Evolutionary conservation across 2,888 invertebrate species (phyloP).

Genomic region (Plebejus anna): DNA sequence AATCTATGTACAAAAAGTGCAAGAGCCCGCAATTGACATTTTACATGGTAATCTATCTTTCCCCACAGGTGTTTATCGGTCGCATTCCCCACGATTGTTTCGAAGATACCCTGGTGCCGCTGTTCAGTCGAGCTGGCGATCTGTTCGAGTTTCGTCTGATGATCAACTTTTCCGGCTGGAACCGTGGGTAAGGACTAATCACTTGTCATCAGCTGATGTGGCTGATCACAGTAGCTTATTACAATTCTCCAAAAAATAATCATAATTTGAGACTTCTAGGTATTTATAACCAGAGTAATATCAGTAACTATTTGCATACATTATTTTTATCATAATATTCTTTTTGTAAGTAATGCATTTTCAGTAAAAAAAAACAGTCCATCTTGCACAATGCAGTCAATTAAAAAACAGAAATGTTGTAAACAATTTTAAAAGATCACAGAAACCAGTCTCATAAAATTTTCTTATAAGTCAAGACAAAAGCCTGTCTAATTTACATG

Average conservation of each 20-base stretch:
- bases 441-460: no score
- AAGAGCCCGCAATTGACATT: no score
- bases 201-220: not conserved
- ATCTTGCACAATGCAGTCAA: no score
- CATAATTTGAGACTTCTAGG: no score
- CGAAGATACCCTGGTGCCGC: conserved; percentile 82
- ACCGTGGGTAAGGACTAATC: conserved; percentile 81
- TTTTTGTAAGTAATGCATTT: no score
- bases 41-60: conserved; percentile 10
- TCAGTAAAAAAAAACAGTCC: no score
- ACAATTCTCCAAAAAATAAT: not conserved
- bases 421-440: not conserved
- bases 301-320: no score
- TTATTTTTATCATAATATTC: no score
- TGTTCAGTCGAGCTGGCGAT: conserved; percentile 79
- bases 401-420: not conserved
- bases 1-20: no score
- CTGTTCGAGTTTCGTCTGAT: conserved; percentile 87
- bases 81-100: conserved; percentile 84
- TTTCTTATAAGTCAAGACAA: no score
- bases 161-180: conserved; percentile 87
- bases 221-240: not conserved
- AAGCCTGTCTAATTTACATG: not conserved
- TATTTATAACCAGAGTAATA: no score
- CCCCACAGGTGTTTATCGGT: conserved; percentile 78